A percentile compares a stretch with the other conserved stretches of the same genome.
phyloP scores from a whole-genome alignment of 2,113 vertebrate genomes.

The Tetrax tetrax region DNA sequence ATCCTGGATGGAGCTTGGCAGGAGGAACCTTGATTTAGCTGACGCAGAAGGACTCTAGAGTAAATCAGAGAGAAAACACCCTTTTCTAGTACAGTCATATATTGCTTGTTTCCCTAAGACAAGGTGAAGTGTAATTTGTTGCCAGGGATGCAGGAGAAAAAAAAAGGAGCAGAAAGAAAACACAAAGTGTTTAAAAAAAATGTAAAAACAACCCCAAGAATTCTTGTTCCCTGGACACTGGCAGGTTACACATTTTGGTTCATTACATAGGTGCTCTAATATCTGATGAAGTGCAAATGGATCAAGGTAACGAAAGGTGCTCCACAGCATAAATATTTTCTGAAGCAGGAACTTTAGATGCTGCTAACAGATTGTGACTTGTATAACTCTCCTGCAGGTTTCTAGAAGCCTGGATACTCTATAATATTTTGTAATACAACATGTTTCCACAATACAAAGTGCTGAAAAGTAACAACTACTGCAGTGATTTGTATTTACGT shows the following conservation, averaged over 20 bases:
- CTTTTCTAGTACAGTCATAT: not conserved
- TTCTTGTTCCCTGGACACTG: not conserved
- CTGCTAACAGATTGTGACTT: not conserved
- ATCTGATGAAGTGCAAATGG: not conserved
- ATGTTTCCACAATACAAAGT: not conserved
- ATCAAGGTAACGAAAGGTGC: not conserved
- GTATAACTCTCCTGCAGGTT: not conserved
- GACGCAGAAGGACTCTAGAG: not conserved
- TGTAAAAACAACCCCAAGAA: too few relatives aligned
- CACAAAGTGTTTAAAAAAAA: not conserved
- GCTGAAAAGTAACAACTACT: conserved; percentile 3
- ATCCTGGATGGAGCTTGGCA: not conserved
- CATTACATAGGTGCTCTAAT: not conserved
- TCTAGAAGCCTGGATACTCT: not conserved
- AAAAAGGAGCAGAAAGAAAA: not conserved
- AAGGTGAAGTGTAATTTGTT: not conserved
- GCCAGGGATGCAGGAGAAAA: not conserved
- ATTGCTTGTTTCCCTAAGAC: not conserved
- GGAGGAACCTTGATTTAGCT: not conserved
- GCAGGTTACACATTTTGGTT: not conserved
- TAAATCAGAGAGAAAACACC: not conserved
- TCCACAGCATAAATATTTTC: not conserved
- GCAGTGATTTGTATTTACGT: not conserved
- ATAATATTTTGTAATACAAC: not conserved
- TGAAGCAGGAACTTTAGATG: not conserved